Percentiles rank a stretch among this genome's conserved stretches.
Conservation (phyloP, 2,888 invertebrate genomes). For the Antheraea yamamai region DNA sequence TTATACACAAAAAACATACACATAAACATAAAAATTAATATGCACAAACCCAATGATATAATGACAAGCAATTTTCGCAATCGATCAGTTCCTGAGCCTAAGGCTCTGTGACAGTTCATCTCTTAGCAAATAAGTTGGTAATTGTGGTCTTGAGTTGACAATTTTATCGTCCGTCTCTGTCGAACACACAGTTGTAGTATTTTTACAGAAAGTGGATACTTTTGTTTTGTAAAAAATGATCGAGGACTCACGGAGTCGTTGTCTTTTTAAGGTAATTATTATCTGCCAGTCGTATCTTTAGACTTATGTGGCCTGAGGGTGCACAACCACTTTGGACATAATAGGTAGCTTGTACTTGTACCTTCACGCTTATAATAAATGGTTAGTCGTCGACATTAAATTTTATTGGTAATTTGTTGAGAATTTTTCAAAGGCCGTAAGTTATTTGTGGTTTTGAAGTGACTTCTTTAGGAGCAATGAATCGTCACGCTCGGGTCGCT, state of each 20-base stretch:
- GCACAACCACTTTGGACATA: neutral
- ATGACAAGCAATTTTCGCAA: slow-evolving; percentile 18
- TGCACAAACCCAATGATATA: slow-evolving; percentile 10
- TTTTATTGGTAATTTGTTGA: neutral
- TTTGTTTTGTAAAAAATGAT: neutral
- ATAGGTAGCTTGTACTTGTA: slow-evolving; percentile 4
- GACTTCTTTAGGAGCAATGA: no score
- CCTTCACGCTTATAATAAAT: slow-evolving; percentile 5
- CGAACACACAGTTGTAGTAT: neutral
- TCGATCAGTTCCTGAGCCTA: slow-evolving; percentile 18
- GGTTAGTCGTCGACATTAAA: neutral
- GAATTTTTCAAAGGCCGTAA: neutral
- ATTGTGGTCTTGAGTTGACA: slow-evolving; percentile 13
- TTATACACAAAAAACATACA: neutral
- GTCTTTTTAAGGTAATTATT: slow-evolving; percentile 14
- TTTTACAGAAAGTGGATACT: neutral
- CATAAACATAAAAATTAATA: neutral
- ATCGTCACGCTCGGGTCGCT: no score
- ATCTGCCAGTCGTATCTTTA: slow-evolving; percentile 7
- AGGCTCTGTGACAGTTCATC: slow-evolving; percentile 18
- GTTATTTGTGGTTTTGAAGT: neutral
- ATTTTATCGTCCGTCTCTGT: slow-evolving; percentile 2
- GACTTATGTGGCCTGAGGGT: neutral
- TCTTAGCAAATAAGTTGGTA: slow-evolving; percentile 11
- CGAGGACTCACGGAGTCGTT: neutral